Evolutionary conservation across 2,888 invertebrate genomes (phyloP), one percentile per base, ranked within the genome.

Genomic region (Iselma pallidipennis): DNA sequence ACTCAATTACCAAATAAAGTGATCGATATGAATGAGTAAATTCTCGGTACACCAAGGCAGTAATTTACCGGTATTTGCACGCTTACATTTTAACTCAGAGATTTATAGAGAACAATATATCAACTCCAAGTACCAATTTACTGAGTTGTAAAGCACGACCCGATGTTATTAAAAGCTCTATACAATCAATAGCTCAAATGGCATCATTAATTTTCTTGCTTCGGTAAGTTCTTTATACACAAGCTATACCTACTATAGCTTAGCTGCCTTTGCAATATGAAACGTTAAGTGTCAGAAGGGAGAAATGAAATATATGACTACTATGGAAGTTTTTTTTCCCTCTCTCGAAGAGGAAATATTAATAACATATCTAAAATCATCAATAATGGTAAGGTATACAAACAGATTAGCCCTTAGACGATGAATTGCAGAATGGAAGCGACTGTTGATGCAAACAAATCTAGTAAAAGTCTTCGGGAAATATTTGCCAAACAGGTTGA

Each of bases 81-180:
- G 74, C 73, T 74, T 73, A 72, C 74, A 69, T 72, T 73, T 73
- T 69, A 73, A 70, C 67, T 63, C 70, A 57, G 70, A 72, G 74
- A 74, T 74, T 74, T 74, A 74, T 73, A 68, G 73, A 68, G 72
- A 70, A 73, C 74, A 70, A 74, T 74, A 74, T 71, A 73, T 74
- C 74, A 74, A 71, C 70, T 71, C 72, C 68, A 74, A 74, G 74
- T 73, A 74, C 74, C 74, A 74, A 74, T 74, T 74, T 74, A 74
- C 73, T 74, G 74, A 74, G 74, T 74, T 74, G 74, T 74, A 74
- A 74, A 74, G 74, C 74, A 73, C 74, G 73, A 73, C 72, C 71
- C 72, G 71, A 73, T 74, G 74, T 74, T 74, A 74, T 74, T 74
- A 74, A 74, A 74, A 74, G 74, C 74, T 71, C 72, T 70, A 70